phyloP scores from a whole-genome alignment of 2,113 vertebrate species.

The Solea senegalensis region DNA sequence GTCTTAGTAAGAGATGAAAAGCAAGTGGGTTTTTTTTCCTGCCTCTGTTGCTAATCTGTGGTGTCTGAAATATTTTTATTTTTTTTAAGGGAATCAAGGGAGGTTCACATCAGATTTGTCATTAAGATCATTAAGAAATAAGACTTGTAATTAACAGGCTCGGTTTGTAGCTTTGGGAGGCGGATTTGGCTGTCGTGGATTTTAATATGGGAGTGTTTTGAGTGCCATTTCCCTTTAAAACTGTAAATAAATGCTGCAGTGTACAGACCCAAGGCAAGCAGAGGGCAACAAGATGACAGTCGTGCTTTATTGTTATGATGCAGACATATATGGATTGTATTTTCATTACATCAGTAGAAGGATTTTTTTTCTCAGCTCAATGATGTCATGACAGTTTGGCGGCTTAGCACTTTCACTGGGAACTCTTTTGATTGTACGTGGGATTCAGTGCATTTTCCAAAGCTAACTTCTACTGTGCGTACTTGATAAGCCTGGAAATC shows the following conservation, averaged over 20 bases:
- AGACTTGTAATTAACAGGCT: slow-evolving; percentile 6
- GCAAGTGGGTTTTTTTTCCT: background rate
- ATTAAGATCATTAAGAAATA: slow-evolving; percentile 23
- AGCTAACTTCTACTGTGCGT: slow-evolving; percentile 47
- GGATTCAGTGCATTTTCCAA: slow-evolving; percentile 47
- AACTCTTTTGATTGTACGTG: slow-evolving; percentile 60
- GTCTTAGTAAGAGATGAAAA: slow-evolving; percentile 30
- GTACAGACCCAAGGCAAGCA: slow-evolving; percentile 19
- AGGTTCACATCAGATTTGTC: slow-evolving; percentile 20
- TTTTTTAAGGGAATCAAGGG: background rate
- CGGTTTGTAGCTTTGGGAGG: slow-evolving; percentile 20
- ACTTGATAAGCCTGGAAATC: slow-evolving; percentile 43
- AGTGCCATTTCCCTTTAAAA: slow-evolving; percentile 62
- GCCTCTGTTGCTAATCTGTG: slow-evolving; percentile 10
- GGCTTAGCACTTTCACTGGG: slow-evolving; percentile 58
- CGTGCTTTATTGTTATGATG: slow-evolving; percentile 37
- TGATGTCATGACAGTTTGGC: slow-evolving; percentile 48
- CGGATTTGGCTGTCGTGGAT: slow-evolving; percentile 26
- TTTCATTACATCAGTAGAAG: slow-evolving; percentile 27
- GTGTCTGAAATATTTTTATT: slow-evolving; percentile 33
- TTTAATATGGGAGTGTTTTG: slow-evolving; percentile 24
- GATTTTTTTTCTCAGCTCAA: slow-evolving; percentile 55
- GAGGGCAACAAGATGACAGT: slow-evolving; percentile 19
- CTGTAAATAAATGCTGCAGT: slow-evolving; percentile 42
- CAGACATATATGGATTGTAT: slow-evolving; percentile 42